Base-by-base conservation (phyloP, 2,888 invertebrate species). In the Atherix ibis region DNA sequence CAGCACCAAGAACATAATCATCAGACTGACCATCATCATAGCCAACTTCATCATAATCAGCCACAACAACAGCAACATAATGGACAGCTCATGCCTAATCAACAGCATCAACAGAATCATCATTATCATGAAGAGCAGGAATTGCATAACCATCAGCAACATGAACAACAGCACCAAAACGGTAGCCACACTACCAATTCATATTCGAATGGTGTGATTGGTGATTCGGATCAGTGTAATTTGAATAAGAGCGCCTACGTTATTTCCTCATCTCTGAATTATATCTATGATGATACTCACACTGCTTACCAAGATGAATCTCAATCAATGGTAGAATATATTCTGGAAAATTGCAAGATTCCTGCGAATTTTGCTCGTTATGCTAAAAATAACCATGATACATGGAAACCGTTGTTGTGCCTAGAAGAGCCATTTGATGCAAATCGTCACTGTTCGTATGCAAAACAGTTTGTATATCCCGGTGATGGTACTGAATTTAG, bases 391-490 rank as follows among this genome's bases (percentile, higher is more conserved):
- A 56, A 57, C 36, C 52, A 55, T 38, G 62, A 62, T 40, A 53
- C 52, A 14, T 62, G 62, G 62, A 53, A 52, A 37, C 59, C 58
- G n/a, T 52, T 54, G 3, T 38, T 62, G 13, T 59, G 51, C 25
- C 40, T 62, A 2, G 62, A 62, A 30, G 62, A 62, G 38, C 58
- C 62, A 1, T 53, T 49, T 15, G 62, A 62, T 44, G 53, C 57
- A 3, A 51, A 52, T 34, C 52, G 52, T n/a, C 41, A 49, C 5
- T 61, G 62, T 34, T 51, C 53, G 28, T 62, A 62, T 48, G 51
- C 53, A 25, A 59, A 60, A 38, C 41, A 50, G 15, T 19, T 49
- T 6, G 58, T 62, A 0, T 62, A 62, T 44, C 59, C 61, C 1
- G 56, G 53, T 3, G 48, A 52, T 3, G 53, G 50, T 8, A 43